Conservation (phyloP, 2,797 vertebrate species). For the Scomberomorus guttatus region DNA sequence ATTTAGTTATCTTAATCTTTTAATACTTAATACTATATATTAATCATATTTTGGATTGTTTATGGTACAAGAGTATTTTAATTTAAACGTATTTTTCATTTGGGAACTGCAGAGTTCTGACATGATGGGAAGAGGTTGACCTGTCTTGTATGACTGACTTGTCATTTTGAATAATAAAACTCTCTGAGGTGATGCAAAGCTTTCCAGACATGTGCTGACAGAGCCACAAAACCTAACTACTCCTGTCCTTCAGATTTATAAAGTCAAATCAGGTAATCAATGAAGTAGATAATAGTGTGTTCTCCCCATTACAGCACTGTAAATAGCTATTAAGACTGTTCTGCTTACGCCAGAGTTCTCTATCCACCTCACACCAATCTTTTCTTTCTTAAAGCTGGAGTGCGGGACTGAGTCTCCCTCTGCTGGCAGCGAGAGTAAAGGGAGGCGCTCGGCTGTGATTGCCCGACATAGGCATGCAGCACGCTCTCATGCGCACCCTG, state of each 20-base stretch:
- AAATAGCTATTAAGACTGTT: neutral
- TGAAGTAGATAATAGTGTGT: neutral
- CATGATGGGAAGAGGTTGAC: neutral
- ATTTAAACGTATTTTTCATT: neutral
- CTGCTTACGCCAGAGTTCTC: neutral
- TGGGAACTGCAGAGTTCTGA: neutral
- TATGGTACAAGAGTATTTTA: neutral
- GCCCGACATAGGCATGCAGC: no score
- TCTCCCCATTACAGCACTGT: neutral
- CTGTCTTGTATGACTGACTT: neutral
- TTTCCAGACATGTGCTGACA: no score
- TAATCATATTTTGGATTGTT: no score
- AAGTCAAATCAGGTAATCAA: neutral
- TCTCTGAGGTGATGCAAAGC: neutral
- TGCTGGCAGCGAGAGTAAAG: no score
- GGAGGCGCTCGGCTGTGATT: no score
- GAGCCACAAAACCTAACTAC: neutral
- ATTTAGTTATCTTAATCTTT: no score
- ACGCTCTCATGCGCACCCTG: no score
- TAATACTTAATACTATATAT: no score
- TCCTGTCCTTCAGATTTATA: neutral
- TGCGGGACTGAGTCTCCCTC: no score
- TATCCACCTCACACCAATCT: neutral
- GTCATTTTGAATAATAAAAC: neutral
- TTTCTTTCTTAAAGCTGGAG: neutral